Conservation (phyloP, 2,113 vertebrate genomes). For the Stigmatopora argus region DNA sequence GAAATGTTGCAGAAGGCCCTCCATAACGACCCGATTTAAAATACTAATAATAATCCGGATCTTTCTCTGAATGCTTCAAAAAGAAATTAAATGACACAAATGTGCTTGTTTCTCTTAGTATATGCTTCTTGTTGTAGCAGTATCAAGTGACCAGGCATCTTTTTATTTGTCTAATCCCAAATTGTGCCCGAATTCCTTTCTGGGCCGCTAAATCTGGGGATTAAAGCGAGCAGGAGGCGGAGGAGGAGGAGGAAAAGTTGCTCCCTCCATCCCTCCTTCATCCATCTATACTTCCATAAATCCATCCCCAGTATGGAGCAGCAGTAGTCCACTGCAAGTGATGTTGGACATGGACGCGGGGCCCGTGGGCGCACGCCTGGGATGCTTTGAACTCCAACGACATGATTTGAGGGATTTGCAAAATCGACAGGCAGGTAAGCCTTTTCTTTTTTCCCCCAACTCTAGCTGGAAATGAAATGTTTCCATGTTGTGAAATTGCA, state of each 20-base stretch:
- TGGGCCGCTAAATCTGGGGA: slow-evolving; percentile 83
- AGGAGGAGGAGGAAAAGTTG: slow-evolving; percentile 71
- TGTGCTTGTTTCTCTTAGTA: slow-evolving; percentile 3
- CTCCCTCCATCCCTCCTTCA: slow-evolving; percentile 45
- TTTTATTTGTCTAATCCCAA: slow-evolving; percentile 87
- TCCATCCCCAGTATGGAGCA: slow-evolving; percentile 23
- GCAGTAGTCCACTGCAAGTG: slow-evolving; percentile 28
- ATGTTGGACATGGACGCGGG: neutral
- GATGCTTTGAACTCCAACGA: neutral
- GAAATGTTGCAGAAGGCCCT: neutral
- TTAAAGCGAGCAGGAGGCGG: slow-evolving; percentile 68
- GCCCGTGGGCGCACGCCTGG: neutral
- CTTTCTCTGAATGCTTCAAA: slow-evolving; percentile 59
- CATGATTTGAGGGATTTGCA: neutral
- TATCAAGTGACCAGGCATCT: slow-evolving; percentile 77
- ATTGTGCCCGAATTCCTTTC: slow-evolving; percentile 83
- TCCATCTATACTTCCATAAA: slow-evolving; percentile 3
- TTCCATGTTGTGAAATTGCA: neutral
- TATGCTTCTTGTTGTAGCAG: slow-evolving; percentile 51
- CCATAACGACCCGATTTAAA: neutral
- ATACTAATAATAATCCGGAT: neutral
- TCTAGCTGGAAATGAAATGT: neutral
- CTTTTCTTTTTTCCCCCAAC: neutral
- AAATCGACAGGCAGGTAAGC: neutral
- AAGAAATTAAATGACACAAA: slow-evolving; percentile 57